Percentiles rank a stretch among this genome's conserved stretches.
phyloP scores from a whole-genome alignment of 2,888 invertebrate species.

The Tanytarsus gracilentus region DNA sequence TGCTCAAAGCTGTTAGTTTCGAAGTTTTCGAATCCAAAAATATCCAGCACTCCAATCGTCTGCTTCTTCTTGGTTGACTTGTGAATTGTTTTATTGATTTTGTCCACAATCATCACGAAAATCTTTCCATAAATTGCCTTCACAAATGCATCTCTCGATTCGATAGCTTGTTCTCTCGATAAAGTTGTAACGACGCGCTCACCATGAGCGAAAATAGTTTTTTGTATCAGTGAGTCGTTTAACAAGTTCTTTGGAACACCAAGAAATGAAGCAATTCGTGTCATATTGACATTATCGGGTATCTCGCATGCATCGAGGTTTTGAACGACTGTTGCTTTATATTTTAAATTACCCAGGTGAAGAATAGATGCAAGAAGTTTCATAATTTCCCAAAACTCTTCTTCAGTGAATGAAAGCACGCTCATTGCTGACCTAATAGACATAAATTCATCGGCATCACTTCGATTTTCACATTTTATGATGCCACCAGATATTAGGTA shows the following conservation, averaged over 20 bases:
- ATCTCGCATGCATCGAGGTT: slow-evolving; percentile 86
- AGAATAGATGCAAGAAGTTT: slow-evolving; percentile 77
- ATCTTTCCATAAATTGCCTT: slow-evolving; percentile 88
- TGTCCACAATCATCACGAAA: slow-evolving; percentile 80
- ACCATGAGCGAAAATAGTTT: slow-evolving; percentile 75
- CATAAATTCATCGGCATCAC: slow-evolving; percentile 74
- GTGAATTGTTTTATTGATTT: slow-evolving; percentile 78
- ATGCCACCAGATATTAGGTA: slow-evolving; percentile 75
- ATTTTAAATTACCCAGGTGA: slow-evolving; percentile 85
- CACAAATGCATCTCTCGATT: slow-evolving; percentile 85
- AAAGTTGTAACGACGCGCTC: slow-evolving; percentile 70
- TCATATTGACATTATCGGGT: slow-evolving; percentile 57
- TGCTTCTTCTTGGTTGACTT: slow-evolving; percentile 52
- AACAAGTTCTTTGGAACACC: slow-evolving; percentile 62
- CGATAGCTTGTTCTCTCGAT: slow-evolving; percentile 64
- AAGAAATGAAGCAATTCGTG: slow-evolving; percentile 60
- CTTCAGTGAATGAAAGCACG: slow-evolving; percentile 75
- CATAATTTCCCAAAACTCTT: slow-evolving; percentile 76
- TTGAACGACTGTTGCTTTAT: slow-evolving; percentile 61
- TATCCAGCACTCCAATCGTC: slow-evolving; percentile 88
- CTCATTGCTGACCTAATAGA: slow-evolving; percentile 89
- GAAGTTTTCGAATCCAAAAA: slow-evolving; percentile 96
- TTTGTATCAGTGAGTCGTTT: slow-evolving; percentile 71
- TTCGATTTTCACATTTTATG: slow-evolving; percentile 67
- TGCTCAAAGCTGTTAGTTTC: slow-evolving; percentile 83